phyloP scores from a whole-genome alignment of 2,797 vertebrate genomes.

The Gymnoscopelus microlampas region DNA sequence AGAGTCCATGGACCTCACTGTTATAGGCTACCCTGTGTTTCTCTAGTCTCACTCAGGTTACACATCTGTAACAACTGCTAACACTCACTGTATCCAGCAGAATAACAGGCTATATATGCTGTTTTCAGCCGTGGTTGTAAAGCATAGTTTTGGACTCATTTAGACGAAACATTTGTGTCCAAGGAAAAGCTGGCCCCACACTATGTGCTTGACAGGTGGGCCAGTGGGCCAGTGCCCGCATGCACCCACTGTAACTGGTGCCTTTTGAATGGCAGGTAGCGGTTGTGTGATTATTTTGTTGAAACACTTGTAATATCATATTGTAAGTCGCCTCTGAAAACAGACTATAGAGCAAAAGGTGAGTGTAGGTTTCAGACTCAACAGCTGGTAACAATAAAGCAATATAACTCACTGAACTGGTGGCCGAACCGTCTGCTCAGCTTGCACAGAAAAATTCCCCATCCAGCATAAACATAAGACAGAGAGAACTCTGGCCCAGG shows the following conservation, averaged over 20 bases:
- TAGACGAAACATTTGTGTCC: conserved; percentile 8
- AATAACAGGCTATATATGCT: conserved; percentile 14
- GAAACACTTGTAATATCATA: conserved; percentile 71
- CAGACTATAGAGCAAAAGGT: conserved; percentile 71
- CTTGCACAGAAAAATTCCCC: conserved; percentile 79
- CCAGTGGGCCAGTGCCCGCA: conserved; percentile 37
- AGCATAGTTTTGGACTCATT: neutral
- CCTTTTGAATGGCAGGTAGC: conserved; percentile 66
- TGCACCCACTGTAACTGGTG: conserved; percentile 20
- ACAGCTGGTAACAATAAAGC: conserved; percentile 87
- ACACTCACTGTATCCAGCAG: neutral
- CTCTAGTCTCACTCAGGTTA: neutral
- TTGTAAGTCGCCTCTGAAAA: conserved; percentile 64
- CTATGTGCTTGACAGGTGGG: conserved; percentile 51
- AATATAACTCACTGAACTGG: conserved; percentile 78
- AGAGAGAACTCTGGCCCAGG: conserved; percentile 64
- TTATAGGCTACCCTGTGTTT: too few species aligned
- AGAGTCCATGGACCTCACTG: too few species aligned
- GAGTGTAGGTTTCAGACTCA: conserved; percentile 69
- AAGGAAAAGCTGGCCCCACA: conserved; percentile 30
- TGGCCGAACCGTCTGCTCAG: conserved; percentile 82
- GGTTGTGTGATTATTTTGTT: conserved; percentile 65
- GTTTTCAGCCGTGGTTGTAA: conserved; percentile 19
- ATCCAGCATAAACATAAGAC: conserved; percentile 82
- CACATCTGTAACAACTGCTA: neutral